Evolutionary conservation across 2,888 invertebrate genomes (phyloP).

Genomic region (Cistogaster globosa): DNA sequence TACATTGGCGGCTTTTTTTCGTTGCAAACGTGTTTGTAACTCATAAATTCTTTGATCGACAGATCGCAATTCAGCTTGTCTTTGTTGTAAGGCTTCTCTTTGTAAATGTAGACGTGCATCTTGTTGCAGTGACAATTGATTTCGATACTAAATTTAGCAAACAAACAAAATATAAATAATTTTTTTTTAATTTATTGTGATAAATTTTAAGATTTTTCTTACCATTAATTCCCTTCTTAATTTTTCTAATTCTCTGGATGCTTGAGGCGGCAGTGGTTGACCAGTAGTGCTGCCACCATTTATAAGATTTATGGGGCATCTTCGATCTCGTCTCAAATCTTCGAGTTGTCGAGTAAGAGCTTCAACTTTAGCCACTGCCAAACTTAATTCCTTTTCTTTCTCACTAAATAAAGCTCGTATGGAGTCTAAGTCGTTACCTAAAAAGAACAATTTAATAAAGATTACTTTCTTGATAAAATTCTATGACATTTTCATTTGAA

Average conservation of each 20-base stretch:
- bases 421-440: slow-evolving; percentile 97
- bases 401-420: slow-evolving; percentile 98
- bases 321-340: slow-evolving; percentile 90
- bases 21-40: slow-evolving; percentile 94
- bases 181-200: not conserved
- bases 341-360: slow-evolving; percentile 97
- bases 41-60: slow-evolving; percentile 97
- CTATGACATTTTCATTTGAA: too few species aligned
- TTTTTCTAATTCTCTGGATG: slow-evolving; percentile 95
- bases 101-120: slow-evolving; percentile 95
- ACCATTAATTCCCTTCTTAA: slow-evolving; percentile 96
- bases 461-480: too few species aligned
- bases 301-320: slow-evolving; percentile 84
- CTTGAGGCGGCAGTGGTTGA: slow-evolving; percentile 86
- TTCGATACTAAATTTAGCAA: slow-evolving; percentile 90
- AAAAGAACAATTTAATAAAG: slow-evolving; percentile 15
- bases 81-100: slow-evolving; percentile 92
- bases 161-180: not conserved
- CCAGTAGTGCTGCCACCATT: slow-evolving; percentile 75
- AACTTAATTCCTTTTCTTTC: slow-evolving; percentile 97
- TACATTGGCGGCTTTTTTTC: slow-evolving; percentile 91
- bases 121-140: slow-evolving; percentile 97
- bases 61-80: slow-evolving; percentile 95
- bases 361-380: slow-evolving; percentile 99
- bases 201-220: slow-evolving; percentile 79